Base-by-base conservation (phyloP, 2,797 vertebrate species). In the Poecile montanus region DNA sequence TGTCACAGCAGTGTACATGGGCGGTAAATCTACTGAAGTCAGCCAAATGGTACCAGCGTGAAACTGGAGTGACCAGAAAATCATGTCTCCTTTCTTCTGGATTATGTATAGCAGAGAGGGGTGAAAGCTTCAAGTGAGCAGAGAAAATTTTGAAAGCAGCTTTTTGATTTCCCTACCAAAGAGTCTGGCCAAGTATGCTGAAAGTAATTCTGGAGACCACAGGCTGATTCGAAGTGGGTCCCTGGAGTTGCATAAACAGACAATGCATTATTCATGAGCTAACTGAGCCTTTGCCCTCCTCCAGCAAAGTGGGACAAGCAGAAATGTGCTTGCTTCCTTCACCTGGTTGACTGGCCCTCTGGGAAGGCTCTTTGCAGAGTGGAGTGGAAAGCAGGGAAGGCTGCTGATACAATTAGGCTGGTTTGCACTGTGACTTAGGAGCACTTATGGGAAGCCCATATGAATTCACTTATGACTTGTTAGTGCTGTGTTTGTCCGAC, bases 11-110 rank as follows among this genome's bases (percentile, higher is more conserved):
- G 83, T 72, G 5, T 67, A 30, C 65, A 87, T 5, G 47, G 87
- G 65, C 71, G 78, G 20, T 87, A 91, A 89, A 90, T 77, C 73
- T 51, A 30, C 84, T 91, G 47, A 78, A 96, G 85, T 78, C 85
- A 74, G 92, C 90, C 72, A 56, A 92, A 79, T 70, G 86, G 67
- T 54, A 60, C 73, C 54, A 94, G 73, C 16, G 2, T 95, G 95
- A 92, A 95, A 93, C 94, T 88, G 79, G 76, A 95, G 79, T 91
- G 93, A 93, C 91, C 89, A 85, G 92, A 85, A 93, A 93, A 92
- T 95, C 73, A 36, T 20, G 48, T 92, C 62, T 85, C 44, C 61
- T 93, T 95, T 95, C 62, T 92, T 81, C 54, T 68, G 75, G 45
- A 54, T 94, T 93, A 83, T 93, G 42, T 51, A 4, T 36, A 79